Conservation (phyloP, 2,113 vertebrate species). For the Dunckerocampus dactyliophorus region DNA sequence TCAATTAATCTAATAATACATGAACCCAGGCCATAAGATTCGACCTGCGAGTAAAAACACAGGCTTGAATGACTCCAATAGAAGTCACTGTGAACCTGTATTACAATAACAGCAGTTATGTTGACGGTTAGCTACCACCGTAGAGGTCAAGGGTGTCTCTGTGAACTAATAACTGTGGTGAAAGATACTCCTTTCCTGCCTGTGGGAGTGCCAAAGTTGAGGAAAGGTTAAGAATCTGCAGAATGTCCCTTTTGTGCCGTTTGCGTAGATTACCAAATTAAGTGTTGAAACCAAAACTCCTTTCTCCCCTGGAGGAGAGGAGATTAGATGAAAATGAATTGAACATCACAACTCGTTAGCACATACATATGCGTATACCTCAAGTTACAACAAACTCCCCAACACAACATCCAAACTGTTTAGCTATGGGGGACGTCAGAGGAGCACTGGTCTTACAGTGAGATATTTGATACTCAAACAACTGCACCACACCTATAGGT, state of each 20-base stretch:
- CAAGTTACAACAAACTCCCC: constrained; percentile 31
- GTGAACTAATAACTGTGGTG: constrained; percentile 73
- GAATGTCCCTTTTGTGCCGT: constrained; percentile 72
- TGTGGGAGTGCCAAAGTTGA: constrained; percentile 71
- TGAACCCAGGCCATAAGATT: constrained; percentile 3
- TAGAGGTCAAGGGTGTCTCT: constrained; percentile 69
- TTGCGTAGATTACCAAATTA: constrained; percentile 73
- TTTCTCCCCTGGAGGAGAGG: constrained; percentile 34
- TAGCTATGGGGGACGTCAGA: constrained; percentile 39
- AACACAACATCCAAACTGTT: constrained; percentile 46
- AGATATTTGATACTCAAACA: constrained; percentile 66
- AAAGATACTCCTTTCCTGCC: constrained; percentile 72
- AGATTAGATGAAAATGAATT: constrained; percentile 63
- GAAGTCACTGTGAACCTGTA: constrained; percentile 55
- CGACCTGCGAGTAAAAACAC: background rate
- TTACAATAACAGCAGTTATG: constrained; percentile 67
- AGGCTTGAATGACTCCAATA: constrained; percentile 33
- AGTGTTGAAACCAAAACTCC: constrained; percentile 65
- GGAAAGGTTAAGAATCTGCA: constrained; percentile 73
- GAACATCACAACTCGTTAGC: constrained; percentile 43
- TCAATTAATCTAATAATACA: constrained; percentile 14
- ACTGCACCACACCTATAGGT: constrained; percentile 67
- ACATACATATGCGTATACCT: constrained; percentile 12
- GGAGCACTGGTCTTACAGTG: constrained; percentile 53
- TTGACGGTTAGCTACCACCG: constrained; percentile 67